Evolutionary conservation across 2,888 invertebrate genomes (phyloP).

Genomic region (Agriotes lineatus): DNA sequence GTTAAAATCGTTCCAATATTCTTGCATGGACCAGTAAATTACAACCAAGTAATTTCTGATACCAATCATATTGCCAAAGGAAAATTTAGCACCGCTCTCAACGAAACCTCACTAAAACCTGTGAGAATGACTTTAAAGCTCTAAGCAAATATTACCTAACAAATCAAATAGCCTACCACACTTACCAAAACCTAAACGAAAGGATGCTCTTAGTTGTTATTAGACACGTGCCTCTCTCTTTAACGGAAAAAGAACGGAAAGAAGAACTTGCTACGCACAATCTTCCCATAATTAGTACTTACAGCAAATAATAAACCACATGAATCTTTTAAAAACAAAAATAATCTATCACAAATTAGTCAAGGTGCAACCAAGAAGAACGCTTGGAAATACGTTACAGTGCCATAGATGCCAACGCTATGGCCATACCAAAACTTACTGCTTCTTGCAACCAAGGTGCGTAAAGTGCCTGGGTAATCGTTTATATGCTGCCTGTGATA

Average conservation of each 20-base stretch:
- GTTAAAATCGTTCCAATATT: not conserved
- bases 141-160: not conserved
- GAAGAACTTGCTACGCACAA: not conserved
- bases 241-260: not conserved
- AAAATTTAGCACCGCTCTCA: not conserved
- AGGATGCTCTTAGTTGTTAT: not conserved
- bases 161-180: not conserved
- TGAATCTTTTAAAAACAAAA: too few relatives aligned
- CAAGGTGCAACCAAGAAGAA: too few relatives aligned
- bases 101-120: not conserved
- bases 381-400: too few relatives aligned
- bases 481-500: too few relatives aligned
- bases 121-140: not conserved
- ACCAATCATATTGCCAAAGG: not conserved
- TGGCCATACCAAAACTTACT: too few relatives aligned
- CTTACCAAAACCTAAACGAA: not conserved
- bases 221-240: too few relatives aligned
- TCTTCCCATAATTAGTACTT: conserved; percentile 8
- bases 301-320: too few relatives aligned
- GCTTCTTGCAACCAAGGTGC: too few relatives aligned
- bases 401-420: too few relatives aligned
- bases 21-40: not conserved
- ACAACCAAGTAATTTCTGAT: not conserved
- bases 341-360: too few relatives aligned
- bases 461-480: too few relatives aligned